Evolutionary conservation across 2,888 invertebrate species (phyloP).

Genomic region (Hyposoter didymator): DNA sequence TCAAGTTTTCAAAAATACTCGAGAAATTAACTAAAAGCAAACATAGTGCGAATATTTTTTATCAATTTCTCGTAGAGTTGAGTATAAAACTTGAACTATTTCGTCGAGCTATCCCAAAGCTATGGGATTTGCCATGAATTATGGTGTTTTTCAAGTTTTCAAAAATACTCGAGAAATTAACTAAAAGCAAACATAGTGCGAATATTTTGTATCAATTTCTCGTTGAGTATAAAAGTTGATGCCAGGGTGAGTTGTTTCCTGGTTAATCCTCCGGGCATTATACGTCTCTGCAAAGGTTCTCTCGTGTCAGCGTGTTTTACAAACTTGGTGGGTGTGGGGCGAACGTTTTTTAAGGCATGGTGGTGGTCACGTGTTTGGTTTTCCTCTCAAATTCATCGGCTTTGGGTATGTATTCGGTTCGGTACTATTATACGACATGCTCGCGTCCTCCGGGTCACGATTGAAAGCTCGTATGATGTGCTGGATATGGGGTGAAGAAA

Average conservation of each 20-base stretch:
- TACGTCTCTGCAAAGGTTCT: constrained; percentile 39
- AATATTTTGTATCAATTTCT: not conserved
- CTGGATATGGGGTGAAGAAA: constrained; percentile 18
- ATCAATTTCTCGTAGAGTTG: not conserved
- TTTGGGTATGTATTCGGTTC: constrained; percentile 44
- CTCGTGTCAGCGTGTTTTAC: constrained; percentile 58
- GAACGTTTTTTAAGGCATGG: constrained; percentile 26
- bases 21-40: no score
- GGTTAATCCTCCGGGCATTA: constrained; percentile 51
- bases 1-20: no score
- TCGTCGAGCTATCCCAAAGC: no score
- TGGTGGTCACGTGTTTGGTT: constrained; percentile 69
- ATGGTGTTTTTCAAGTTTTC: no score
- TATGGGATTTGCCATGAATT: no score
- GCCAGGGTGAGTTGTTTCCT: constrained; percentile 25
- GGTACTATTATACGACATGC: constrained; percentile 36
- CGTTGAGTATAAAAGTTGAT: constrained; percentile 21
- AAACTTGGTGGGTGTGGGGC: constrained; percentile 37
- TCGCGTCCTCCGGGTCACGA: constrained; percentile 45
- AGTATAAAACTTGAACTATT: no score
- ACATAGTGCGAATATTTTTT: not conserved
- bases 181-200: no score
- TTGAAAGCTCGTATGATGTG: constrained; percentile 51
- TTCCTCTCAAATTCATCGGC: constrained; percentile 71
- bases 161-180: no score